These are phyloP conservation scores for Homarus americanus DNA, from an alignment of 1,140 invertebrate species.

Conservation along the genomic window DNA sequence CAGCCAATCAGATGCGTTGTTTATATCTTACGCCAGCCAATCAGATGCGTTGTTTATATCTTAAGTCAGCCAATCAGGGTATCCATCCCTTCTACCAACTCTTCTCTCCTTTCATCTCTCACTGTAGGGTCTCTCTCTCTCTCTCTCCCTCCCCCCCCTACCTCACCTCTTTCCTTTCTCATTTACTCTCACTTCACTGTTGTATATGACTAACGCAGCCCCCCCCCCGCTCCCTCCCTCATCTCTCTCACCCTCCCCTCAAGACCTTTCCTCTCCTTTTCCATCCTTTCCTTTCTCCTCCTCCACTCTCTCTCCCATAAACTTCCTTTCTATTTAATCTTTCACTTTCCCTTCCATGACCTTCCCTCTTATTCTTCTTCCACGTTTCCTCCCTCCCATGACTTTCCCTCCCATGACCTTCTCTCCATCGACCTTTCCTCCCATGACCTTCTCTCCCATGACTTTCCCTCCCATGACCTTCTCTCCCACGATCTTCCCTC, in stretches of 20 bases:
- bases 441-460: background rate
- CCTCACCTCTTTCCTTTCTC: background rate
- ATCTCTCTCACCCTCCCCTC: background rate
- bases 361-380: background rate
- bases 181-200: background rate
- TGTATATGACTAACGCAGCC: no score
- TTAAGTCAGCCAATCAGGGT: no score
- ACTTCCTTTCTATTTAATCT: background rate
- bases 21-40: no score
- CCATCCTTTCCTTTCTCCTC: background rate
- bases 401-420: background rate
- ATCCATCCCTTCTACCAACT: background rate
- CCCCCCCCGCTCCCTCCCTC: background rate
- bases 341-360: background rate
- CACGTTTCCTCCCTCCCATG: background rate
- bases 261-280: background rate
- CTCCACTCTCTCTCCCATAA: background rate
- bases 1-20: no score
- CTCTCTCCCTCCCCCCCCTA: background rate
- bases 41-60: no score
- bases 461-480: background rate
- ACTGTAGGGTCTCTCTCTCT: constrained; percentile 18
- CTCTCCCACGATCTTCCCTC: background rate
- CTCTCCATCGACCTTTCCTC: background rate
- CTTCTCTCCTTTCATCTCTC: constrained; percentile 6